These are phyloP conservation scores for Oreochromis aureus DNA, from an alignment of 2,113 vertebrate species.

Conservation along the genomic window DNA sequence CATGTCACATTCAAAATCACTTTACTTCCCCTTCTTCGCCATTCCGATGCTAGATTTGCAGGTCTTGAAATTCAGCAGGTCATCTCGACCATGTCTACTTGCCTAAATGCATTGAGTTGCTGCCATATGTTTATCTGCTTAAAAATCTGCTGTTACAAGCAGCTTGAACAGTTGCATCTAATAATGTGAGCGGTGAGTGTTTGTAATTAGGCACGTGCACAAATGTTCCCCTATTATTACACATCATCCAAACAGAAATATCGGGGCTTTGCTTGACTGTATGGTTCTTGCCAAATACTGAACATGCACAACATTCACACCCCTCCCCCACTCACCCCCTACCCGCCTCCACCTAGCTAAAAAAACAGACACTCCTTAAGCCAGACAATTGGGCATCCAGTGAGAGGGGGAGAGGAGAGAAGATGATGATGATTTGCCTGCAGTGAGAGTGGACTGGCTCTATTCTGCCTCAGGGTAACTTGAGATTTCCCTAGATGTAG, in stretches of 20 bases:
- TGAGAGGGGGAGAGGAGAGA: neutral
- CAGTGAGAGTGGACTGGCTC: neutral
- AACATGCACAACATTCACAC: neutral
- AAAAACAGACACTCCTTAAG: neutral
- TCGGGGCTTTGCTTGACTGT: neutral
- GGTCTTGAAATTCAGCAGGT: neutral
- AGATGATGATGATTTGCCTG: neutral
- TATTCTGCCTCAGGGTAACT: neutral
- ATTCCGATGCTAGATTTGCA: neutral
- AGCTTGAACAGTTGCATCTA: neutral
- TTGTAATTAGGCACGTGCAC: neutral
- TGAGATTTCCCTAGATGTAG: conserved; percentile 1
- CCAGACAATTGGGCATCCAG: neutral
- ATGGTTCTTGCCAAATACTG: neutral
- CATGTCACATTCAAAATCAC: neutral
- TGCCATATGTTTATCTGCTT: neutral
- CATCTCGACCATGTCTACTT: neutral
- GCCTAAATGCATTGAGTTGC: neutral
- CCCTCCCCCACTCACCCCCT: neutral
- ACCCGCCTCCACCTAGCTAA: neutral
- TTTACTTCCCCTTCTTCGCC: neutral
- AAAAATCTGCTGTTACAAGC: neutral
- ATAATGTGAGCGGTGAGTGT: neutral
- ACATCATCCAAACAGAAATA: neutral
- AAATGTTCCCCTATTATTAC: neutral